These are phyloP conservation scores for Serilophus lunatus DNA, from an alignment of 2,113 vertebrate genomes.

Conservation along the genomic window DNA sequence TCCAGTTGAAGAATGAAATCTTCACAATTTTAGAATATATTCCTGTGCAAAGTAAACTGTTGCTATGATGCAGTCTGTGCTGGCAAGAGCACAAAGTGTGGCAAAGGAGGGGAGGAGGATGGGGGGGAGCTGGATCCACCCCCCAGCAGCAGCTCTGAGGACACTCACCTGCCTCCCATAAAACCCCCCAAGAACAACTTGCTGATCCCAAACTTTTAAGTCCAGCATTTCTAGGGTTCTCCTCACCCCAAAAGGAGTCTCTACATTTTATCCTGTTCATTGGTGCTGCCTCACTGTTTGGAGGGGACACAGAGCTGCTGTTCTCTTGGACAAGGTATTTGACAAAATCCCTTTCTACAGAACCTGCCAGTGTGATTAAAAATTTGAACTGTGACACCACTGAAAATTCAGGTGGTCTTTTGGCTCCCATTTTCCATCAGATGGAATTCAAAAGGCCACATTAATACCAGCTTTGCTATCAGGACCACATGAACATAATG, in stretches of 20 bases:
- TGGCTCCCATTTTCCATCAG: background rate
- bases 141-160: background rate
- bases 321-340: background rate
- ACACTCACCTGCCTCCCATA: background rate
- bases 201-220: background rate
- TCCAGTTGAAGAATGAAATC: background rate
- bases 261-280: background rate
- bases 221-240: background rate
- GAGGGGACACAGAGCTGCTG: background rate
- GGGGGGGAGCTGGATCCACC: background rate
- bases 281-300: background rate
- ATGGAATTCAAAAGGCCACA: background rate
- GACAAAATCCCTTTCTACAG: background rate
- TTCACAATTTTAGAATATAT: background rate
- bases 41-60: background rate
- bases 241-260: background rate
- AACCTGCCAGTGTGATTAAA: background rate
- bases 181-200: background rate
- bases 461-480: background rate
- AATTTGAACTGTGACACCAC: background rate
- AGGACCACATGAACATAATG: accelerated
- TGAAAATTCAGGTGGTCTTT: background rate
- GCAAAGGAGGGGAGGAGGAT: background rate
- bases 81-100: background rate
- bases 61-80: background rate